Evolutionary conservation across 2,113 vertebrate genomes (phyloP).

Genomic region (Thermophis baileyi): DNA sequence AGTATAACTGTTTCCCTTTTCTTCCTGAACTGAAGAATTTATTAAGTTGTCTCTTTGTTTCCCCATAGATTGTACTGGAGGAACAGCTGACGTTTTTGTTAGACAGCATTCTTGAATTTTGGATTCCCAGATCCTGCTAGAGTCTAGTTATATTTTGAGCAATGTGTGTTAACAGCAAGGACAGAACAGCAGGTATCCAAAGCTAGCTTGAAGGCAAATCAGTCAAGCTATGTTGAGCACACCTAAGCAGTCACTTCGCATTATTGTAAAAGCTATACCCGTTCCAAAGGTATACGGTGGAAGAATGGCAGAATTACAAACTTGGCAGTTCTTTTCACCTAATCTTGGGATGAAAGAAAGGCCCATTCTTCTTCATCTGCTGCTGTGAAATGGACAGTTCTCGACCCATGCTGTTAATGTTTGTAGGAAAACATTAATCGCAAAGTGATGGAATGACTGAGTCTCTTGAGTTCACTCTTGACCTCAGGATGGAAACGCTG

Average conservation of each 20-base stretch:
- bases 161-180: background rate
- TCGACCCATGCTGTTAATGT: background rate
- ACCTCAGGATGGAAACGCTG: background rate
- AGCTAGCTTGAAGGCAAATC: background rate
- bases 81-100: background rate
- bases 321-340: background rate
- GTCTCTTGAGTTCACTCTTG: background rate
- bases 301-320: background rate
- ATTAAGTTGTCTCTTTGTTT: background rate
- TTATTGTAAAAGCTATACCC: constrained; percentile 27
- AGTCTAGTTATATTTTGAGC: background rate
- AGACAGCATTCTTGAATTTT: background rate
- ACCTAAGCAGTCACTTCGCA: background rate
- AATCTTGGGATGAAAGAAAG: background rate
- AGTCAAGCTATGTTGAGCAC: background rate
- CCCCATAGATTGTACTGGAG: background rate
- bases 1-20: background rate
- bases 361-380: background rate
- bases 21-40: background rate
- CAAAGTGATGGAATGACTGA: fast-evolving
- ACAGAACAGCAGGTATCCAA: background rate
- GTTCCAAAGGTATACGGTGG: background rate
- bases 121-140: background rate
- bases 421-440: background rate
- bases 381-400: background rate